These are phyloP conservation scores for Thecophora atra DNA, from an alignment of 2,888 invertebrate genomes.

Conservation along the genomic window DNA sequence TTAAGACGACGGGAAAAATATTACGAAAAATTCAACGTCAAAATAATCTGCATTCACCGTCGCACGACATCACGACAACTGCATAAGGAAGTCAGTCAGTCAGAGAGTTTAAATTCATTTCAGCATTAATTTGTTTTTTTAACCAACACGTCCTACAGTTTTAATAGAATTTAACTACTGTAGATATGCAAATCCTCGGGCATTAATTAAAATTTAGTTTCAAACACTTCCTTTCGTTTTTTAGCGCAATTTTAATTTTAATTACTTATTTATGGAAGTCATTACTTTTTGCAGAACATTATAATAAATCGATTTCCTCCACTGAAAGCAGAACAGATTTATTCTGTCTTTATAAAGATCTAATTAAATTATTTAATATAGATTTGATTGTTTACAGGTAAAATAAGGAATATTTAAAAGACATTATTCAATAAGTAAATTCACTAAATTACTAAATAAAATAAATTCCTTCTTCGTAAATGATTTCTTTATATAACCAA, in stretches of 20 bases:
- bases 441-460: too few relatives aligned
- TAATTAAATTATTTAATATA: conserved; percentile 6
- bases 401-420: neutral
- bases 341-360: neutral
- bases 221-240: too few relatives aligned
- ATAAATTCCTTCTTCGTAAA: neutral
- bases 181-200: neutral
- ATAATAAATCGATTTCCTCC: neutral
- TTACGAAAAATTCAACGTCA: neutral
- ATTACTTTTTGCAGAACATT: neutral
- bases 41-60: neutral
- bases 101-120: neutral
- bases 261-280: neutral
- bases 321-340: neutral
- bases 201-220: neutral
- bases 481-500: neutral
- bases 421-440: neutral
- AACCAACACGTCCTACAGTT: too few relatives aligned
- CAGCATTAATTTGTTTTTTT: neutral
- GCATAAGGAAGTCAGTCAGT: neutral
- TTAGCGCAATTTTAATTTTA: too few relatives aligned
- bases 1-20: neutral
- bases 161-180: neutral
- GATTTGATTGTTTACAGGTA: neutral
- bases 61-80: neutral